Evolutionary conservation across 2,888 invertebrate genomes (phyloP), one percentile per base, ranked within the genome.

Genomic region (Serripes groenlandicus): DNA sequence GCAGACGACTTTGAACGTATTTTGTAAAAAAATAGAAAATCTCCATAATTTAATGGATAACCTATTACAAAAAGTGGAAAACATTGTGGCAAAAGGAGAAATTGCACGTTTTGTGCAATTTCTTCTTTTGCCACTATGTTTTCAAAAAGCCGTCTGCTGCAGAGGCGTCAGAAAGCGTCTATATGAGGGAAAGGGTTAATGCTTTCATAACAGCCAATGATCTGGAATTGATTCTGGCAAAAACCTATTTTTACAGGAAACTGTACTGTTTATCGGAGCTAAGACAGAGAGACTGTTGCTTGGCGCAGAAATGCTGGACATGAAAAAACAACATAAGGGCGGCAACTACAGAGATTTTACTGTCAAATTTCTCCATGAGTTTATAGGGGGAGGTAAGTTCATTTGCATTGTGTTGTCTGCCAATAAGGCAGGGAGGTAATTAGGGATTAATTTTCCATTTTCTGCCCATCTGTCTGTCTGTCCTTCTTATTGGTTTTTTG

Each of bases 291-390:
- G 93, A 18, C 81, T 94, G 74, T 83, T 94, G 69, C 82, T 90
- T 35, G 81, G 81, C 2, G 92, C 91, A 1, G 94, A 94, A 69
- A 86, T 93, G 87, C 91, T 93, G 90, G 92, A 92, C 52, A 76
- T 94, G 58, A 92, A 91, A 87, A 94, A 94, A 81, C 74, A 62
- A 15, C 91, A 93, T 82, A 88, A 81, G 23, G 93, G 94, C 83
- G 92, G 93, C 1, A 89, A 90, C 72, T 88, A 92, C 52, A 86
- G 92, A 21, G 93, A 94, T 72, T 89, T 94, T 75, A 86, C 89
- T 15, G 77, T 92, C n/a, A 83, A 80, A 4, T 93, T 93, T 78
- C 77, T 93, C 4, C 78, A 85, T 2, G 89, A 92, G 75, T 94
- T 92, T 84, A 72, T 90, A 58, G 90, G 92, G 52, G 90, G 92